Conservation (phyloP, 2,888 invertebrate species). For the Dyspetes luteomarginatus region DNA sequence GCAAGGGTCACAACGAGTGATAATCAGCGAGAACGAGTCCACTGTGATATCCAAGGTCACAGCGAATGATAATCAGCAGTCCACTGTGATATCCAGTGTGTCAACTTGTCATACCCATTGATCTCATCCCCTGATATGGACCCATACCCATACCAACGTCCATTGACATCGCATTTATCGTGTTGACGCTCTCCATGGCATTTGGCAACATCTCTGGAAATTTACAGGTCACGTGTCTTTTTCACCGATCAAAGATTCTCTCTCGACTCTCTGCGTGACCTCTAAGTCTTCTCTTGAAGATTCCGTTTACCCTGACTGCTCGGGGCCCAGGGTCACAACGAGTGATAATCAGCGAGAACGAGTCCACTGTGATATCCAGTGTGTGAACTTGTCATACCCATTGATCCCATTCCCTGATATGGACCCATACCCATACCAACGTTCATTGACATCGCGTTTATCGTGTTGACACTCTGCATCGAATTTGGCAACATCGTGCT, state of each 20-base stretch:
- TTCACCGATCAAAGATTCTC: too few relatives aligned
- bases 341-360: slow-evolving; percentile 82
- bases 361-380: slow-evolving; percentile 81
- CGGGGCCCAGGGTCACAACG: slow-evolving; percentile 83
- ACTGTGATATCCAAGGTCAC: slow-evolving; percentile 83
- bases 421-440: slow-evolving; percentile 81
- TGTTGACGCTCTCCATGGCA: slow-evolving; percentile 81
- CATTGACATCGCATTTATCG: slow-evolving; percentile 82
- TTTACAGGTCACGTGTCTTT: too few relatives aligned
- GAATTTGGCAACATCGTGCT: slow-evolving; percentile 81
- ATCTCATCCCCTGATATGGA: slow-evolving; percentile 81
- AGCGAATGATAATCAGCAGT: slow-evolving; percentile 82
- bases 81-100: slow-evolving; percentile 81
- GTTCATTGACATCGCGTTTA: slow-evolving; percentile 83
- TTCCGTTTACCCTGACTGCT: slow-evolving; percentile 79
- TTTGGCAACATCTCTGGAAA: slow-evolving; percentile 81
- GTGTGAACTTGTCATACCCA: slow-evolving; percentile 81
- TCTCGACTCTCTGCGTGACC: background rate
- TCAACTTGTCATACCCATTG: slow-evolving; percentile 81
- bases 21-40: slow-evolving; percentile 82
- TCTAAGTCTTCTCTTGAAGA: slow-evolving; percentile 79
- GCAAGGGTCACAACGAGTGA: slow-evolving; percentile 80
- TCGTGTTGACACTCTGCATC: slow-evolving; percentile 81
- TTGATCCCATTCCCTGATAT: slow-evolving; percentile 81
- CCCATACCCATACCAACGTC: slow-evolving; percentile 82